Percentiles rank a stretch among this genome's conserved stretches.
phyloP scores from a whole-genome alignment of 1,140 invertebrate genomes.

The Pygmarrhopalites habei region DNA sequence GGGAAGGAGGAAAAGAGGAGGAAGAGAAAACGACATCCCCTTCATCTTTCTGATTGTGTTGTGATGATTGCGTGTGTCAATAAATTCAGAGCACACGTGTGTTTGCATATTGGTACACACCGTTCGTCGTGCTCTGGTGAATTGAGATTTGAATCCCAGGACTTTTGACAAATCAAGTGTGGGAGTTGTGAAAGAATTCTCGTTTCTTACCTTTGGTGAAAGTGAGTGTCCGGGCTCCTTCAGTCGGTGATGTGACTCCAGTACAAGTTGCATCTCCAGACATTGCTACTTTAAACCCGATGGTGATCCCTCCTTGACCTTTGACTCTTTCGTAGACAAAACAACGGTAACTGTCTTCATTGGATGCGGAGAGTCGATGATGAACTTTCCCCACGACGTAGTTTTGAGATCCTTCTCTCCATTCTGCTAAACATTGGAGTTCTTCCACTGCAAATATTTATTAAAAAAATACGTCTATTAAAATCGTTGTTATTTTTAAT shows the following conservation, averaged over 20 bases:
- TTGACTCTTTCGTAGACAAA: constrained; percentile 76
- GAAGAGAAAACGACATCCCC: no score
- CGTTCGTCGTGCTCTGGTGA: no score
- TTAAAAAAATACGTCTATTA: no score
- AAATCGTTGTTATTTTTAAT: no score
- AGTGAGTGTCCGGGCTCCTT: constrained; percentile 57
- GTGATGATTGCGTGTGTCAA: no score
- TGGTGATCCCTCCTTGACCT: constrained; percentile 35
- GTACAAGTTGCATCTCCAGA: constrained; percentile 73
- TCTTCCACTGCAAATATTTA: constrained; percentile 60
- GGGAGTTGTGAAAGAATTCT: background rate
- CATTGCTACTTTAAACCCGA: constrained; percentile 59
- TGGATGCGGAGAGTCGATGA: constrained; percentile 68
- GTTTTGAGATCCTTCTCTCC: constrained; percentile 79
- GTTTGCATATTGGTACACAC: no score
- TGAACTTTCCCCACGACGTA: constrained; percentile 72
- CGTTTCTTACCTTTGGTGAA: constrained; percentile 53
- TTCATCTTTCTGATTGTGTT: no score
- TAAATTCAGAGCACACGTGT: no score
- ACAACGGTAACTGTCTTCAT: constrained; percentile 84
- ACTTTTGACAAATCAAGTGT: no score
- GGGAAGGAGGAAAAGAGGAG: no score
- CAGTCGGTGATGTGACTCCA: constrained; percentile 56
- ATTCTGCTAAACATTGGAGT: constrained; percentile 72
- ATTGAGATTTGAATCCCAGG: no score